phyloP scores from a whole-genome alignment of 2,888 invertebrate species.

The Thymelicus lineola region DNA sequence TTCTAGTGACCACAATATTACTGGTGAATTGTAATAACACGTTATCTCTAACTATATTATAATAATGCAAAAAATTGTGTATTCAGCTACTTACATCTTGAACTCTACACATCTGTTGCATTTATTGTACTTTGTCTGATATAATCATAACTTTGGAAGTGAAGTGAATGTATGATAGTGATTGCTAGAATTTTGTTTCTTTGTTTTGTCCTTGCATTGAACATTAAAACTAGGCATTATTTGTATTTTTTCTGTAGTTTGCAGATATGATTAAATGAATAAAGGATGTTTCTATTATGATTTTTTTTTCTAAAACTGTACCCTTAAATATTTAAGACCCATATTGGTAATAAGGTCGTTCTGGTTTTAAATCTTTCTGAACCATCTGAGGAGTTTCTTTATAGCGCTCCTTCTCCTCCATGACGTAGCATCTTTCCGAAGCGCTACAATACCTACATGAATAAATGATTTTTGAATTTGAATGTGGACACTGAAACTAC shows the following conservation, averaged over 20 bases:
- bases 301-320: neutral
- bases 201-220: slow-evolving; percentile 4
- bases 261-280: slow-evolving; percentile 18
- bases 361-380: too few species aligned
- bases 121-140: slow-evolving; percentile 15
- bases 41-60: neutral
- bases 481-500: too few species aligned
- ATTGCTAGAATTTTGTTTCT: slow-evolving; percentile 22
- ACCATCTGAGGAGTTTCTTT: too few species aligned
- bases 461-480: too few species aligned
- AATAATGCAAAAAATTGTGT: neutral
- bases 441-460: too few species aligned
- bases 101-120: slow-evolving; percentile 17
- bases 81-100: neutral
- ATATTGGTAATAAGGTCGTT: too few species aligned
- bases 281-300: slow-evolving; percentile 31
- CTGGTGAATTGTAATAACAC: too few species aligned
- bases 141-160: slow-evolving; percentile 7
- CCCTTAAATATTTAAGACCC: too few species aligned
- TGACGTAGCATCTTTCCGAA: too few species aligned
- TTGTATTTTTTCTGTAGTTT: slow-evolving; percentile 26
- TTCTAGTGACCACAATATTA: too few species aligned
- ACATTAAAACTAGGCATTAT: slow-evolving; percentile 1
- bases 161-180: slow-evolving; percentile 19
- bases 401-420: too few species aligned